A percentile compares a stretch with the other conserved stretches of the same genome.
phyloP scores from a whole-genome alignment of 2,113 vertebrate genomes.

The Xiphias gladius region DNA sequence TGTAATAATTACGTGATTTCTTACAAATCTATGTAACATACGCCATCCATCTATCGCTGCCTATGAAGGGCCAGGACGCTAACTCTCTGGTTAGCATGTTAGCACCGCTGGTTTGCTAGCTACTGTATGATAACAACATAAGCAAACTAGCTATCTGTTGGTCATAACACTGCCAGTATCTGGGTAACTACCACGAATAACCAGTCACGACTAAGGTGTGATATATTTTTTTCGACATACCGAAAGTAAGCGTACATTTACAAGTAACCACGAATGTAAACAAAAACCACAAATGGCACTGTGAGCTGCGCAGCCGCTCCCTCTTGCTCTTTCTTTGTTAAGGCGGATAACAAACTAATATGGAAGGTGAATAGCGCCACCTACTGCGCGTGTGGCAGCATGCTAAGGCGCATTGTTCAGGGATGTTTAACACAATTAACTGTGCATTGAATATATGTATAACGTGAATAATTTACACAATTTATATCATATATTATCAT shows the following conservation, averaged over 20 bases:
- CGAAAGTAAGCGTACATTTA: neutral
- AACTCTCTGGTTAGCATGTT: neutral
- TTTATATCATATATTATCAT: neutral
- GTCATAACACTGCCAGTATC: neutral
- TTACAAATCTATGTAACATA: neutral
- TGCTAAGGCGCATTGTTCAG: too few relatives aligned
- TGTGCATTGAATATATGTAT: too few relatives aligned
- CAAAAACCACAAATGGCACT: neutral
- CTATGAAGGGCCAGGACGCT: neutral
- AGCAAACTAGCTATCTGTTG: neutral
- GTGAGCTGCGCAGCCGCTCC: neutral
- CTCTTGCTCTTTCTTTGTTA: conserved; percentile 12
- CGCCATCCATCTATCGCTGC: neutral
- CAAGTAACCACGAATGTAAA: conserved; percentile 5
- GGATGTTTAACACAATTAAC: too few relatives aligned
- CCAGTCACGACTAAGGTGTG: accelerated
- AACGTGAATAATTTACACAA: neutral
- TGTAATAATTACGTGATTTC: neutral
- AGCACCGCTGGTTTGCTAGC: conserved; percentile 6
- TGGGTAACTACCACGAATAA: neutral
- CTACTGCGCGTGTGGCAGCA: neutral
- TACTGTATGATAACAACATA: neutral
- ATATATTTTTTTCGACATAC: neutral
- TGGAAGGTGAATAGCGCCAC: neutral
- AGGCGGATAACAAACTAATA: neutral